Evolutionary conservation across 2,113 vertebrate genomes (phyloP).

Genomic region (Pongo pygmaeus): DNA sequence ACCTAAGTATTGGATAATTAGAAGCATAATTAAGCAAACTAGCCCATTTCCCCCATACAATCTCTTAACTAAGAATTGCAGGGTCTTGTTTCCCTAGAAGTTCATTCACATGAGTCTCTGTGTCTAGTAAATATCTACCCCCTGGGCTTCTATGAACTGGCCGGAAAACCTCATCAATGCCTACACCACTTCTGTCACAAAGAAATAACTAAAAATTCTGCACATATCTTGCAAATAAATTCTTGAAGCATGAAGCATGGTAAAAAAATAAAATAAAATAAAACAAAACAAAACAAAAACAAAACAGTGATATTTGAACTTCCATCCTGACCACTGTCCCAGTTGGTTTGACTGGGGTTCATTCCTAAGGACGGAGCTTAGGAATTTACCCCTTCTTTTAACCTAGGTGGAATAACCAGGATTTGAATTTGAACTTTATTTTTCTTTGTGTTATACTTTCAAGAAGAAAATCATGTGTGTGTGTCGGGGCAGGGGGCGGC

Average conservation of each 20-base stretch:
- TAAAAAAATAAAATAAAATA: not conserved
- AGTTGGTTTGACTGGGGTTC: not conserved
- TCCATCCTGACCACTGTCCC: not conserved
- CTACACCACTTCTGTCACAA: not conserved
- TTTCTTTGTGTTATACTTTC: not conserved
- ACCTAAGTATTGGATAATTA: conserved; percentile 6
- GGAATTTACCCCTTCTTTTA: not conserved
- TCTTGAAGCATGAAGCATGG: not conserved
- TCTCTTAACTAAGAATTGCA: not conserved
- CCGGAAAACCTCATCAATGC: not conserved
- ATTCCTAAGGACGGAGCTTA: not conserved
- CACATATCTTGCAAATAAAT: not conserved
- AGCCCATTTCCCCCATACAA: not conserved
- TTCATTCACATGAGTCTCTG: not conserved
- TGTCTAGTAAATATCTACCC: not conserved
- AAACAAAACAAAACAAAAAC: not conserved
- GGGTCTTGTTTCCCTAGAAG: not conserved
- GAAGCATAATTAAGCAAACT: not conserved
- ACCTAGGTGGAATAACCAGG: not conserved
- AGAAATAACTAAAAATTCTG: not conserved
- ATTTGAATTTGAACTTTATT: not conserved
- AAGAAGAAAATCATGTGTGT: not conserved
- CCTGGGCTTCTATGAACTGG: not conserved
- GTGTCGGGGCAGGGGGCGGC: too few species aligned
- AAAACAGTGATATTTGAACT: not conserved